Evolutionary conservation across 2,113 vertebrate species (phyloP).

Genomic region (Nannospalax galili): DNA sequence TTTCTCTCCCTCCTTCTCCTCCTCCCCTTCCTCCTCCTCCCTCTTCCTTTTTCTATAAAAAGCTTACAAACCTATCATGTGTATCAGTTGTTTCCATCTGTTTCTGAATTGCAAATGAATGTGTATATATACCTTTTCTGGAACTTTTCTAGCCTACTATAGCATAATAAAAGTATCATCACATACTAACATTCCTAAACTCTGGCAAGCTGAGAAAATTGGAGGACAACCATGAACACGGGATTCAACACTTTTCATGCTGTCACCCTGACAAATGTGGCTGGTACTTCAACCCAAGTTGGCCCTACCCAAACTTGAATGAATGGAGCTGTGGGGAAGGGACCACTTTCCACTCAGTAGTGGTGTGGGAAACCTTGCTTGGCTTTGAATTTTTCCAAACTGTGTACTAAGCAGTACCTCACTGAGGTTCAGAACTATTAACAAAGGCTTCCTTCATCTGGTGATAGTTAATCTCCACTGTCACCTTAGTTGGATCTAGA

Average conservation of each 20-base stretch:
- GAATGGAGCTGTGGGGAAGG: neutral
- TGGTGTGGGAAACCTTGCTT: neutral
- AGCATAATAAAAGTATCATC: neutral
- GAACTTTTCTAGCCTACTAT: constrained; percentile 23
- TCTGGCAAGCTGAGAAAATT: neutral
- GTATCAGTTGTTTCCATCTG: neutral
- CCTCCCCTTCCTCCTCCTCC: neutral
- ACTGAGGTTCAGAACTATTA: neutral
- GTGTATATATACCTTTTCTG: too few relatives aligned
- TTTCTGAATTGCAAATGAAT: neutral
- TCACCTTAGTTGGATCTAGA: neutral
- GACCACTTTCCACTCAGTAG: neutral
- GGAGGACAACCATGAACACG: neutral
- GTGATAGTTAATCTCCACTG: neutral
- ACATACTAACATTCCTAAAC: neutral
- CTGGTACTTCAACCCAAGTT: neutral
- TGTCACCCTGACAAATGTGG: neutral
- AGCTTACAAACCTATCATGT: neutral
- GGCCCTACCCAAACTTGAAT: neutral
- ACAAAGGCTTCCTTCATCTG: neutral
- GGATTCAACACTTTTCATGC: neutral
- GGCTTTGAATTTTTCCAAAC: neutral
- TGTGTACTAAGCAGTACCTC: neutral
- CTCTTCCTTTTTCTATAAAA: neutral
- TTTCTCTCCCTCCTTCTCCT: too few relatives aligned